phyloP scores from a whole-genome alignment of 2,797 vertebrate genomes.

The Anisognathus igniventris region DNA sequence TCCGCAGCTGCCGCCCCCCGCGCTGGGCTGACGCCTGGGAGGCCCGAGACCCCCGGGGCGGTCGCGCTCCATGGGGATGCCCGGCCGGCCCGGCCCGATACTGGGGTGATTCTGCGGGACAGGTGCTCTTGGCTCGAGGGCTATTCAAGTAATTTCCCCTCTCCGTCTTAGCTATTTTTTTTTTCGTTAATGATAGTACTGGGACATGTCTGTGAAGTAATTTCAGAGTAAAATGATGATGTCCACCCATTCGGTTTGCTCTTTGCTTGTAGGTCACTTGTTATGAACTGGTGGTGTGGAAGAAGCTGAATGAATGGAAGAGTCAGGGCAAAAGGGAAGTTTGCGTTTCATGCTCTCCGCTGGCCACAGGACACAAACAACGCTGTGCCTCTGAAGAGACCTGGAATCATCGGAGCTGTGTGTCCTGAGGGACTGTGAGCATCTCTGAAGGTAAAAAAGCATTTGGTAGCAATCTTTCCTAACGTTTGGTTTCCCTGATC shows the following conservation, averaged over 20 bases:
- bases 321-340: background rate
- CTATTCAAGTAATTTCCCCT: rapidly evolving
- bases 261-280: background rate
- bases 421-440: background rate
- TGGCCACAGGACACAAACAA: background rate
- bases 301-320: constrained; percentile 33
- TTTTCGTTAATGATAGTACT: background rate
- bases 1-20: background rate
- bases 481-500: rapidly evolving
- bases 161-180: too few relatives aligned
- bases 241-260: background rate
- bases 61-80: background rate
- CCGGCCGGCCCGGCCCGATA: background rate
- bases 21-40: background rate
- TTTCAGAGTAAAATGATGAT: rapidly evolving
- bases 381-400: background rate
- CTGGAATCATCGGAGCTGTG: background rate
- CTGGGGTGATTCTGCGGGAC: background rate
- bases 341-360: background rate
- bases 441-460: constrained; percentile 8
- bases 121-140: background rate
- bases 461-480: background rate
- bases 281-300: background rate
- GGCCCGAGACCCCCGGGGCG: background rate
- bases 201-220: background rate